These are phyloP conservation scores for Phenganax stokvisi DNA, from an alignment of 92 coral and sea anemone genomes.

Conservation along the genomic window DNA sequence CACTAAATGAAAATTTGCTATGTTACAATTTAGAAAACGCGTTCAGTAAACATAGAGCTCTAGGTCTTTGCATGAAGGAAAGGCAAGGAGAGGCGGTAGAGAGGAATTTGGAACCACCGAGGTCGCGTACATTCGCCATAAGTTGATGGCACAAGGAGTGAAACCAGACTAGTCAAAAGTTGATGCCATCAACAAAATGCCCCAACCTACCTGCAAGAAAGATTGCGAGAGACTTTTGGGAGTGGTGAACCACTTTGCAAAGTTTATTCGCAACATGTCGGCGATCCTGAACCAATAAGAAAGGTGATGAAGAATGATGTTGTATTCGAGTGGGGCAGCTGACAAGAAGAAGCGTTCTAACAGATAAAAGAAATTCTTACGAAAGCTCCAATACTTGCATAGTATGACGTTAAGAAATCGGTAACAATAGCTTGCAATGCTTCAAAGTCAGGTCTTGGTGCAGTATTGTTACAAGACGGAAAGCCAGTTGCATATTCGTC, in stretches of 20 bases:
- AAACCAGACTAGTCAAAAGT: slow-evolving; percentile 5
- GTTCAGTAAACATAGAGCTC: too few relatives aligned
- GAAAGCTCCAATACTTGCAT: slow-evolving; percentile 21
- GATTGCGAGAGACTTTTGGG: slow-evolving; percentile 2
- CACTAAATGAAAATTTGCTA: too few relatives aligned
- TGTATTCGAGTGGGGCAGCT: slow-evolving; percentile 12
- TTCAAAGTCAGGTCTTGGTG: slow-evolving; percentile 16
- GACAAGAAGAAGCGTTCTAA: slow-evolving; percentile 12
- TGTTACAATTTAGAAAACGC: too few relatives aligned
- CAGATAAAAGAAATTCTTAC: slow-evolving; percentile 21
- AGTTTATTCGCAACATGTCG: slow-evolving; percentile 16
- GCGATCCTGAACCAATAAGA: slow-evolving; percentile 20
- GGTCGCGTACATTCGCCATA: slow-evolving; percentile 21
- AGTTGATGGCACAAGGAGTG: background rate
- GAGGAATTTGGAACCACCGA: background rate
- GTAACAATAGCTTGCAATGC: slow-evolving; percentile 32
- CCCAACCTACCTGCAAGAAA: slow-evolving; percentile 22
- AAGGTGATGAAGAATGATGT: slow-evolving; percentile 14
- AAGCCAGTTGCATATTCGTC: slow-evolving; percentile 47
- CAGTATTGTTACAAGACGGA: slow-evolving; percentile 16
- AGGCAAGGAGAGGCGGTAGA: too few relatives aligned
- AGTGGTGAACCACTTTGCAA: background rate
- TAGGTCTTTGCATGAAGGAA: too few relatives aligned
- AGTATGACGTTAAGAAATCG: slow-evolving; percentile 15
- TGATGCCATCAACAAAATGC: slow-evolving; percentile 37